Evolutionary conservation across 2,888 invertebrate genomes (phyloP), one percentile per base, ranked within the genome.

Genomic region (Gryllus longicercus): DNA sequence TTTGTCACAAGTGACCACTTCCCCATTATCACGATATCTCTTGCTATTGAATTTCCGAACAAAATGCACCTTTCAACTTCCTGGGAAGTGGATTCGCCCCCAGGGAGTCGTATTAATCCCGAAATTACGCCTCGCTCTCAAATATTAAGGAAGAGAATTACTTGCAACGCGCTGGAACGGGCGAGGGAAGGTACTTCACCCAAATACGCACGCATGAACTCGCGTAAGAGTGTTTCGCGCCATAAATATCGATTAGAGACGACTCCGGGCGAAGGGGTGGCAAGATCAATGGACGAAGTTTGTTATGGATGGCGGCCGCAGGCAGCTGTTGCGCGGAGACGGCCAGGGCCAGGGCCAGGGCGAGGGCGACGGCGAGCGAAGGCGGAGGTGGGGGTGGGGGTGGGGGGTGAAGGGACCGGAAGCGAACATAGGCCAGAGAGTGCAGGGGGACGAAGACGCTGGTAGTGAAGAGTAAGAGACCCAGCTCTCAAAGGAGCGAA

Each of bases 161-260:
- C 63, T 63, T n/a, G 14, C 63, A 63, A 63, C 63, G 63, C 63
- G 63, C n/a, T 63, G 63, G 63, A 63, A 16, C 63, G 63, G 12
- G 63, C 63, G 12, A 5, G 63, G 63, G 63, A 63, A 63, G 63
- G 63, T 63, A 63, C 63, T 63, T 63, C 63, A 63, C 63, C 63
- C 63, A 63, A 63, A 63, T 63, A 63, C 63, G 63, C 63, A 63
- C 63, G 63, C 63, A 63, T 63, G 63, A 63, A 63, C 63, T 63
- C 63, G 63, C 12, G 63, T 63, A 63, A 63, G 63, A 63, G 63
- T 63, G 63, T 63, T 63, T 63, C 63, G 63, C 63, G n/a, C 63
- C 63, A 63, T 63, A 63, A 63, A 63, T 63, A 63, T 63, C 63
- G 63, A 63, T 63, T 63, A 63, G 63, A 14, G 63, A 21, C 21